Evolutionary conservation across 2,113 vertebrate species (phyloP).

Genomic region (Aplodontia rufa): DNA sequence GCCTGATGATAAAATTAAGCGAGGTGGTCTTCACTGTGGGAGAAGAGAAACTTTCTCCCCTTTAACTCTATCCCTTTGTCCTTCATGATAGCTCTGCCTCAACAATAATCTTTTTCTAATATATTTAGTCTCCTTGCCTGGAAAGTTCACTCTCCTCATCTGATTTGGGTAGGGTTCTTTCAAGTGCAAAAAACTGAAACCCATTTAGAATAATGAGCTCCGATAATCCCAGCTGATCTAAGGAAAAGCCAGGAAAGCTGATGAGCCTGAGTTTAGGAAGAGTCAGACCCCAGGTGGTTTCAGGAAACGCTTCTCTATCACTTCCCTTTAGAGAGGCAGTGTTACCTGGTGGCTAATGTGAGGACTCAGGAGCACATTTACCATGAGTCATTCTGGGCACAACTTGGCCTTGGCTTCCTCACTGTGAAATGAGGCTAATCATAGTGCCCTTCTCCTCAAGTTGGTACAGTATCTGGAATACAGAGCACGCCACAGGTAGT

Average conservation of each 20-base stretch:
- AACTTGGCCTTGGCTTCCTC: background rate
- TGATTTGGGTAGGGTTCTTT: background rate
- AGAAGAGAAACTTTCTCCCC: background rate
- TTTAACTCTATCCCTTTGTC: background rate
- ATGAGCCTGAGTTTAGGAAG: background rate
- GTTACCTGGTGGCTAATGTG: background rate
- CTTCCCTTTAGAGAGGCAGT: background rate
- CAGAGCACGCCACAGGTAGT: background rate
- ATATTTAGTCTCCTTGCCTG: background rate
- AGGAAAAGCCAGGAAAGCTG: background rate
- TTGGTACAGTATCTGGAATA: background rate
- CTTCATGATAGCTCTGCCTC: background rate
- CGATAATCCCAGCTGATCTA: background rate
- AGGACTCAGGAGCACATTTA: background rate
- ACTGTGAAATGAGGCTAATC: background rate
- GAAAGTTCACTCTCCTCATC: background rate
- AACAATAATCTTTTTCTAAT: background rate
- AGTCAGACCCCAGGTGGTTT: background rate
- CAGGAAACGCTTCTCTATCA: background rate
- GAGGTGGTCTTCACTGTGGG: background rate
- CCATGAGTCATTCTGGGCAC: background rate
- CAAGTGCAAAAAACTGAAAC: background rate
- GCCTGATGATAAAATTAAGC: background rate
- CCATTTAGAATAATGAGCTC: background rate
- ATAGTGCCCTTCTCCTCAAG: background rate